Base-by-base conservation (phyloP, 2,113 vertebrate genomes). In the Boleophthalmus pectinirostris region DNA sequence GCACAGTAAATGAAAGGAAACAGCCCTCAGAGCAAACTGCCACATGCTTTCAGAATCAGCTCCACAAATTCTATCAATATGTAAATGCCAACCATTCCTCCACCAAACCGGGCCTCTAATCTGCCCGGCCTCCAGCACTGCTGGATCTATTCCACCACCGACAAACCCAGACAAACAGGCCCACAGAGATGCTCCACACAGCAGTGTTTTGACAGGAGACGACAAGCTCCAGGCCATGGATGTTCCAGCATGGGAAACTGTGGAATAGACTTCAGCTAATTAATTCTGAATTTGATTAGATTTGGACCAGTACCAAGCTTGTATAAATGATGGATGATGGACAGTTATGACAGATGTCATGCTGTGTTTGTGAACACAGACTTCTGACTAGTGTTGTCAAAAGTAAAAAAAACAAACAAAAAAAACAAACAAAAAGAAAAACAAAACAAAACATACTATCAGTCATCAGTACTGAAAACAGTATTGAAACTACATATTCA, bases 31-130 rank as follows among this genome's bases (percentile, higher is more conserved):
- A 82, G 25, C 72, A 35, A 72, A 69, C 73, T 67, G 66, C 79
- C 68, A 71, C 65, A 15, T 82, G 49, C 69, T 80, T 82, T 82
- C 63, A 61, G 61, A 70, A 51, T 78, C 70, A 81, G 43, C 60
- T 77, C 66, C 33, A 12, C 75, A 78, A 84, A 82, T 78, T 80
- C 70, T 68, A 82, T 86, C 79, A 83, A 76, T 79, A 90, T 85
- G 80, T 71, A 77, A 81, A 81, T 87, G 77, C 77, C 65, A 81
- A 63, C 53, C 71, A 77, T 80, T 82, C 49, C 73, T 78, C 83
- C 68, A 79, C 71, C 72, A 69, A 54, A 82, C 10, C 49, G 46
- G 47, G 60, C 69, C 68, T 74, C 61, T 78, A 76, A 85, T 88
- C 79, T 58, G 25, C 65, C 78, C 70, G 69, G 68, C 73, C 72